A percentile compares a stretch with the other conserved stretches of the same genome.
phyloP scores from a whole-genome alignment of 1,140 invertebrate genomes.

The Nymphalis io region DNA sequence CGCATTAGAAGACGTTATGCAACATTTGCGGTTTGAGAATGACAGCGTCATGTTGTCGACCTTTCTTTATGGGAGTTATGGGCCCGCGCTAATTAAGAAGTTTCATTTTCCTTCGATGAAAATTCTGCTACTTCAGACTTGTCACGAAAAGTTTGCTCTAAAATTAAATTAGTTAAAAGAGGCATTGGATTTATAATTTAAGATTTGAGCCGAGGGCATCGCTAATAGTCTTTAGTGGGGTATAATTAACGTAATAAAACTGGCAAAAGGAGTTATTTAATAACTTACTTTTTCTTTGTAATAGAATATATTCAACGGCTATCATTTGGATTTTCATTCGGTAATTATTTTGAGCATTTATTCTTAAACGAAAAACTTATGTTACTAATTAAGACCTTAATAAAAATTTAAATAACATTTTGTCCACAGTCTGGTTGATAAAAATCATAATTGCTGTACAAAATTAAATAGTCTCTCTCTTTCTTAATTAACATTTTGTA shows the following conservation, averaged over 20 bases:
- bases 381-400: constrained; percentile 3
- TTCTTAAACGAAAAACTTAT: not conserved
- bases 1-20: not conserved
- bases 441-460: constrained; percentile 8
- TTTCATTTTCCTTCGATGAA: constrained; percentile 47
- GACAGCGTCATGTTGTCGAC: constrained; percentile 45
- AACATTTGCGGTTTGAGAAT: constrained; percentile 21
- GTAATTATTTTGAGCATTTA: not conserved
- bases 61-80: constrained; percentile 51
- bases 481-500: constrained; percentile 9
- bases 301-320: not conserved
- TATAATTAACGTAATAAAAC: constrained; percentile 35
- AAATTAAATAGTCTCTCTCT: constrained; percentile 6
- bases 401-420: constrained; percentile 2
- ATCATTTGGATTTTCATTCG: not conserved
- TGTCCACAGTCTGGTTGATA: not conserved
- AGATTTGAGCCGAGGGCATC: constrained; percentile 15
- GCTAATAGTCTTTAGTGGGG: constrained; percentile 25
- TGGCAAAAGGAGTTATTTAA: constrained; percentile 3
- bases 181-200: constrained; percentile 62
- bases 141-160: constrained; percentile 56
- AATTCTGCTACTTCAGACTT: constrained; percentile 62
- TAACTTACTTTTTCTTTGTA: constrained; percentile 32
- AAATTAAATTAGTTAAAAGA: constrained; percentile 56
- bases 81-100: constrained; percentile 63